phyloP scores from a whole-genome alignment of 2,888 invertebrate genomes.

The Agrochola lychnidis region DNA sequence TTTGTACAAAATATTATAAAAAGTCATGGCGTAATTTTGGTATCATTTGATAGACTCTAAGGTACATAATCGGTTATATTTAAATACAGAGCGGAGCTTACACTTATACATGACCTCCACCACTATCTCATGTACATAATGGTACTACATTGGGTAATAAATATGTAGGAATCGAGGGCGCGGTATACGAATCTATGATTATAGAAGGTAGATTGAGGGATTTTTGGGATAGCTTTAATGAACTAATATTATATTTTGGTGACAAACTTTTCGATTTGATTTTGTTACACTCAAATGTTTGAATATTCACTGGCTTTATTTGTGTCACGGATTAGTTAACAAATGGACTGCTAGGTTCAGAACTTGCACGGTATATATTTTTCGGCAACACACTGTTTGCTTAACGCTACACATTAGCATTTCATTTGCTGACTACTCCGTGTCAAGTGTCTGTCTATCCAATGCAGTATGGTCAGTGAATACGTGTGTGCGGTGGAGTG shows the following conservation, averaged over 20 bases:
- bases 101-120: conserved; percentile 23
- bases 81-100: conserved; percentile 50
- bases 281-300: conserved; percentile 43
- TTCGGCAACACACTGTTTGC: conserved; percentile 7
- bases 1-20: conserved; percentile 83
- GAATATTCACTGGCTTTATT: conserved; percentile 56
- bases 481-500: conserved; percentile 27
- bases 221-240: conserved; percentile 41
- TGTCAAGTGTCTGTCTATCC: conserved; percentile 28
- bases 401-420: too few relatives aligned
- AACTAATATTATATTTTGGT: conserved; percentile 47
- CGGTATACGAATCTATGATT: conserved; percentile 44
- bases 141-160: conserved; percentile 53
- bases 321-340: conserved; percentile 38
- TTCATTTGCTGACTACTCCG: conserved; percentile 31
- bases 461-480: conserved; percentile 31
- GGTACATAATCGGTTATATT: conserved; percentile 60
- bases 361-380: conserved; percentile 32
- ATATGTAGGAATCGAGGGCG: conserved; percentile 49
- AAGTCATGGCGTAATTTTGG: conserved; percentile 84
- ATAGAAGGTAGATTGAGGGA: conserved; percentile 48
- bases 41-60: conserved; percentile 68
- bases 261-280: conserved; percentile 12
- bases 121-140: conserved; percentile 45
- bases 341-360: conserved; percentile 30